Evolutionary conservation across 2,888 invertebrate genomes (phyloP).

Genomic region (Nesidiocoris tenuis): DNA sequence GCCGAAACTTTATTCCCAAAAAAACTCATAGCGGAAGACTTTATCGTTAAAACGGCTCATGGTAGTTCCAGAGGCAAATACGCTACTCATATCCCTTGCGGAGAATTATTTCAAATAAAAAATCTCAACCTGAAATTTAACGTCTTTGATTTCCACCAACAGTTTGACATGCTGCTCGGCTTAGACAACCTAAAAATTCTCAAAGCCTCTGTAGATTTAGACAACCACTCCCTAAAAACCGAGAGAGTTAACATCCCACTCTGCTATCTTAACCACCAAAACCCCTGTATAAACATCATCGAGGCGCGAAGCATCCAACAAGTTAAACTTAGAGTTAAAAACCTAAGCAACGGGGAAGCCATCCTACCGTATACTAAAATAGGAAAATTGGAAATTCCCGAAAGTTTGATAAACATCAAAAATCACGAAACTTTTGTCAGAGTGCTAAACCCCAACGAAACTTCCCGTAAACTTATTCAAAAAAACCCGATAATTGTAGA

Average conservation of each 20-base stretch:
- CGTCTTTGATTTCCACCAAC: neutral
- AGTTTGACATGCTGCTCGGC: constrained; percentile 23
- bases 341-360: constrained; percentile 5
- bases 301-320: neutral
- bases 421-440: neutral
- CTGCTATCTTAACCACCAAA: neutral
- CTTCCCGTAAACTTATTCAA: neutral
- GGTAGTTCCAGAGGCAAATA: constrained; percentile 1
- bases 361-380: constrained; percentile 8
- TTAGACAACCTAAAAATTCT: constrained; percentile 14
- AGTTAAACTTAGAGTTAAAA: neutral
- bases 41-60: constrained; percentile 1
- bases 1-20: neutral
- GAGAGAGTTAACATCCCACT: neutral
- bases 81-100: constrained; percentile 7
- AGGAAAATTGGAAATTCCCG: constrained; percentile 4
- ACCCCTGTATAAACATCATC: neutral
- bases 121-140: constrained; percentile 21
- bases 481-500: neutral
- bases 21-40: constrained; percentile 16
- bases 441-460: constrained; percentile 8
- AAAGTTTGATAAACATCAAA: neutral
- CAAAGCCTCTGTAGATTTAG: constrained; percentile 2
- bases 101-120: constrained; percentile 3
- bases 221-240: neutral